These are phyloP conservation scores for Geococcyx californianus DNA, from an alignment of 2,113 vertebrate species.

Conservation along the genomic window DNA sequence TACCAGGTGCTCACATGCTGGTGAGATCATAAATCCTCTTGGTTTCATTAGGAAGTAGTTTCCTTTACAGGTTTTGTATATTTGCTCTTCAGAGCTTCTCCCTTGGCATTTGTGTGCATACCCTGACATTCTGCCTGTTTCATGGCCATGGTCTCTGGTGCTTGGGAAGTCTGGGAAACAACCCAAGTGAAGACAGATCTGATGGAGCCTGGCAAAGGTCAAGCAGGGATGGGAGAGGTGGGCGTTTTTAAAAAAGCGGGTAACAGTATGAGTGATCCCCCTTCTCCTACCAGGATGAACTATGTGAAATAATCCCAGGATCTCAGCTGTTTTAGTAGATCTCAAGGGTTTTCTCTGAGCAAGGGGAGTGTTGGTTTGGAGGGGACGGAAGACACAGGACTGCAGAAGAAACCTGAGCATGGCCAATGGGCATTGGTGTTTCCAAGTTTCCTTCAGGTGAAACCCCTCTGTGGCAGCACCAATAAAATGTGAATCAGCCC, in stretches of 20 bases:
- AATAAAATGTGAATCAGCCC: not conserved
- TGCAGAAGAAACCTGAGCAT: not conserved
- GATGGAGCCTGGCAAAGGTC: not conserved
- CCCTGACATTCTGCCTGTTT: not conserved
- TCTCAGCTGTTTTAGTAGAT: not conserved
- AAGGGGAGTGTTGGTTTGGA: not conserved
- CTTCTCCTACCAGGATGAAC: not conserved
- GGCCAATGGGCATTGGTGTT: not conserved
- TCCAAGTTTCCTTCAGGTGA: not conserved
- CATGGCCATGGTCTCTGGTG: not conserved
- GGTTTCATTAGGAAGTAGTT: not conserved
- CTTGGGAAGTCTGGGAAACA: not conserved
- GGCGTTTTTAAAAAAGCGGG: not conserved
- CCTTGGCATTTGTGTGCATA: not conserved
- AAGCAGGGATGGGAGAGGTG: not conserved
- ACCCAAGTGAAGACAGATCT: not conserved
- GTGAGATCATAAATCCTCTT: not conserved
- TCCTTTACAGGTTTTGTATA: not conserved
- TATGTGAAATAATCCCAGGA: not conserved
- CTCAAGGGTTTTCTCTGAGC: not conserved
- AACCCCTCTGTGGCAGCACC: not conserved
- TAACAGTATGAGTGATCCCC: not conserved
- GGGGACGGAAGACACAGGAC: not conserved
- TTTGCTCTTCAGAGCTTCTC: not conserved
- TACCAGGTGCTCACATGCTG: not conserved